phyloP scores from a whole-genome alignment of 2,797 vertebrate genomes.

The Gephyroberyx darwinii region DNA sequence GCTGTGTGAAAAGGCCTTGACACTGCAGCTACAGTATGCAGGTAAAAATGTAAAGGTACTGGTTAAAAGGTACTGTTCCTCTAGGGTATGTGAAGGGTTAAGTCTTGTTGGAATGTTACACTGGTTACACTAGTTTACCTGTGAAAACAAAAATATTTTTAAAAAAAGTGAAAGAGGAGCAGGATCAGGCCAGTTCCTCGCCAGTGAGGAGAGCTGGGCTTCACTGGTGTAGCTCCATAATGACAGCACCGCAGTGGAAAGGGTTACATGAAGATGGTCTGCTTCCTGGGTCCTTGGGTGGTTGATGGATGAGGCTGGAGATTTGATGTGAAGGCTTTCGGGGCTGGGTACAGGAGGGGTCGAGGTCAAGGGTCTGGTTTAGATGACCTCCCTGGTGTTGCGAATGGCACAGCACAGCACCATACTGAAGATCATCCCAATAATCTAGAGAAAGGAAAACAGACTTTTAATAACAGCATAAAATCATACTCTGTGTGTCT shows the following conservation, averaged over 20 bases:
- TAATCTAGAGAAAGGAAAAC: conserved; percentile 82
- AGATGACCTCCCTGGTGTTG: conserved; percentile 93
- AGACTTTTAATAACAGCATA: not conserved
- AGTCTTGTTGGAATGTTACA: conserved; percentile 22
- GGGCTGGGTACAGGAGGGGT: conserved; percentile 7
- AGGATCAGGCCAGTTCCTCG: conserved; percentile 27
- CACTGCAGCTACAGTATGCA: conserved; percentile 51
- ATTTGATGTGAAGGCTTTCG: conserved; percentile 56
- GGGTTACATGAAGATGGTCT: conserved; percentile 24
- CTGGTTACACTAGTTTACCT: conserved; percentile 1
- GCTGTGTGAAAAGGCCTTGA: conserved; percentile 65
- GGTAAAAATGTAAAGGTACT: conserved; percentile 26
- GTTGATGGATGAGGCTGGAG: conserved; percentile 19
- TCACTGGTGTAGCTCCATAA: not conserved
- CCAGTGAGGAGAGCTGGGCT: conserved; percentile 9
- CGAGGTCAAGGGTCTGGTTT: conserved; percentile 60
- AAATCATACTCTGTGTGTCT: not conserved
- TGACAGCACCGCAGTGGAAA: conserved; percentile 30
- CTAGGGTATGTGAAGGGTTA: conserved; percentile 8
- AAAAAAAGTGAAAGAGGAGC: conserved; percentile 10
- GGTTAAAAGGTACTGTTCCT: conserved; percentile 3
- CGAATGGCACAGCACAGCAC: conserved; percentile 96
- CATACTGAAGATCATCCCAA: conserved; percentile 99
- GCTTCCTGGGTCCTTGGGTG: conserved; percentile 32
- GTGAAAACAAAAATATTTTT: conserved; percentile 28